Conservation (phyloP, 2,797 vertebrate species). For the Falco peregrinus region DNA sequence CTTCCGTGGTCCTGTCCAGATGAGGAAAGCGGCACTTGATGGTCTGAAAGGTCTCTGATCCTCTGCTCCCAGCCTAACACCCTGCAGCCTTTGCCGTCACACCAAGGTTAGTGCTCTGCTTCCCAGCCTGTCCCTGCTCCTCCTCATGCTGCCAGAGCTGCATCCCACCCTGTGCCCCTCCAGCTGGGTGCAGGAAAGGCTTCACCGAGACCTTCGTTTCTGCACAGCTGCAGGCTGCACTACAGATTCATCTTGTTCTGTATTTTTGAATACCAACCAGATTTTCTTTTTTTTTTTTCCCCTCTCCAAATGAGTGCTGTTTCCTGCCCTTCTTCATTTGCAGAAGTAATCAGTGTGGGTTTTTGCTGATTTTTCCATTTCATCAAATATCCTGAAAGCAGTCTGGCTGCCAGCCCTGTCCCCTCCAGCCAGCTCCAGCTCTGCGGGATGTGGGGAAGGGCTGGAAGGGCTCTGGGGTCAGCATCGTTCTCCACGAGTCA, state of each 20-base stretch:
- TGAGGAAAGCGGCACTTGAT: background rate
- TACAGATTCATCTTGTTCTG: background rate
- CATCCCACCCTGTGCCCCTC: background rate
- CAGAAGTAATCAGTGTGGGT: background rate
- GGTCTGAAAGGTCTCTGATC: too few species aligned
- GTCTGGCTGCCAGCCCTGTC: background rate
- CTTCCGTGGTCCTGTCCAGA: accelerated
- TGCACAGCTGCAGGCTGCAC: background rate
- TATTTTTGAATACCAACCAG: background rate
- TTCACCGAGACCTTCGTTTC: background rate
- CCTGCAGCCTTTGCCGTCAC: background rate
- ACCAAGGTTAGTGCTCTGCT: background rate
- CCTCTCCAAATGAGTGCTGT: background rate
- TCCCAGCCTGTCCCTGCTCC: background rate
- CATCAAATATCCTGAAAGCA: background rate
- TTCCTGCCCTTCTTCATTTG: background rate
- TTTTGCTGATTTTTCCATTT: background rate
- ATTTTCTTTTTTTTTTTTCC: background rate
- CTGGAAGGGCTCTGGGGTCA: background rate
- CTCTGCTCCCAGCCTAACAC: background rate
- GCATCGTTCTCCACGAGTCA: accelerated
- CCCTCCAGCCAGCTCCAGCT: background rate
- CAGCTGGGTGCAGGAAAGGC: background rate
- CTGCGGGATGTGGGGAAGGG: background rate
- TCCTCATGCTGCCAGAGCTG: background rate